phyloP scores from a whole-genome alignment of 1,140 invertebrate genomes.

The Drosophila gunungcola region DNA sequence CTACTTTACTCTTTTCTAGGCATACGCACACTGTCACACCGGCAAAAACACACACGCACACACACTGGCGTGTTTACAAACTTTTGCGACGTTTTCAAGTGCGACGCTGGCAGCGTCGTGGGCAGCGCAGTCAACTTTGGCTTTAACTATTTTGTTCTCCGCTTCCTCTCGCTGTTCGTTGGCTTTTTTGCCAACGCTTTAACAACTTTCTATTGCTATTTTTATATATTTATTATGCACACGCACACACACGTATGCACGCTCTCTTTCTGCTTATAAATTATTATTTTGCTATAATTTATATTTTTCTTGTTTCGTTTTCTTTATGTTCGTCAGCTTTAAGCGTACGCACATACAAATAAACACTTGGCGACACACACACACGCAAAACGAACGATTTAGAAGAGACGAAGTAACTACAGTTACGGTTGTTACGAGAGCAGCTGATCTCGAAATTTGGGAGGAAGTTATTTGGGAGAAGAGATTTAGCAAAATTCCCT shows the following conservation, averaged over 20 bases:
- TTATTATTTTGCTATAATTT: conserved; percentile 62
- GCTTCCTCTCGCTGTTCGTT: conserved; percentile 56
- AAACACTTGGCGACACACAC: conserved; percentile 21
- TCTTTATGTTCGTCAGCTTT: conserved; percentile 49
- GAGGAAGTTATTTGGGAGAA: conserved; percentile 34
- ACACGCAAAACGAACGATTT: conserved; percentile 27
- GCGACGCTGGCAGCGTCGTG: conserved; percentile 56
- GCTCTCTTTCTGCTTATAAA: conserved; percentile 49
- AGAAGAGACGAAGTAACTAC: conserved; percentile 30
- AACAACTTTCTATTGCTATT: conserved; percentile 83
- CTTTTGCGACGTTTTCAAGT: conserved; percentile 82
- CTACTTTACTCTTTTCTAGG: conserved; percentile 58
- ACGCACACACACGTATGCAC: conserved; percentile 50
- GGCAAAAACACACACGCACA: conserved; percentile 33
- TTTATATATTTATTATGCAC: conserved; percentile 61
- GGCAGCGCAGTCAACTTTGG: conserved; percentile 52
- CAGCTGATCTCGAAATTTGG: conserved; percentile 44
- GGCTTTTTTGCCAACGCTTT: conserved; percentile 62
- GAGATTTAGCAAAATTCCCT: conserved; percentile 16
- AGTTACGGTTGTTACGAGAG: conserved; percentile 42
- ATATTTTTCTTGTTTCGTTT: conserved; percentile 41
- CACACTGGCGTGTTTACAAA: conserved; percentile 69
- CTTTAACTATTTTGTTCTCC: conserved; percentile 75
- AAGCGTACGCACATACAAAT: conserved; percentile 43
- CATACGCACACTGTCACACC: conserved; percentile 47